Evolutionary conservation across 2,888 invertebrate genomes (phyloP).

Genomic region (Heliconius erato): DNA sequence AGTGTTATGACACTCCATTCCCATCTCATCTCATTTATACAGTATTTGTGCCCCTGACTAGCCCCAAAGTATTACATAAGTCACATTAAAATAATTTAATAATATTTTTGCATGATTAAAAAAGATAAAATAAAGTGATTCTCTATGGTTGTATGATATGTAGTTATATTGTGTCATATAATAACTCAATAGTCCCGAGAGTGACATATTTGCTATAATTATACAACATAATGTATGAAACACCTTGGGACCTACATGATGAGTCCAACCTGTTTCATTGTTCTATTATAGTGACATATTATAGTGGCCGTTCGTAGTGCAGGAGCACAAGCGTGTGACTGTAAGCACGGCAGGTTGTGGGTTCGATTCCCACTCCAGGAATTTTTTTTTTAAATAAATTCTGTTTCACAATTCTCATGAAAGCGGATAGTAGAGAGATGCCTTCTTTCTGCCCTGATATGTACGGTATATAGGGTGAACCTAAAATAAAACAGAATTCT

Average conservation of each 20-base stretch:
- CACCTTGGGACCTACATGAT: slow-evolving; percentile 7
- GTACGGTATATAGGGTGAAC: background rate
- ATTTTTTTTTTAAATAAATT: background rate
- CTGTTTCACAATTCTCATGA: background rate
- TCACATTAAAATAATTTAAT: no score
- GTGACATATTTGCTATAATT: background rate
- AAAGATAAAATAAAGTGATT: no score
- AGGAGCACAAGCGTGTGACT: background rate
- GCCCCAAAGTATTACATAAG: no score
- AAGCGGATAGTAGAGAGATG: background rate
- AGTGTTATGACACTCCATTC: no score
- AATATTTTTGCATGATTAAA: no score
- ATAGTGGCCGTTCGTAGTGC: background rate
- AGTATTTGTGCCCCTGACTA: no score
- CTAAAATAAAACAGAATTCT: background rate
- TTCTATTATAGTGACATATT: background rate
- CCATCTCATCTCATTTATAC: no score
- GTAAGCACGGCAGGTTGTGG: background rate
- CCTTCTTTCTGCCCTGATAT: background rate
- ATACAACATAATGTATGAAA: background rate
- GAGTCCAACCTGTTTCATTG: background rate
- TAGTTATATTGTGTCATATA: background rate
- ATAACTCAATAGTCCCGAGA: background rate
- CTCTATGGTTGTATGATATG: background rate
- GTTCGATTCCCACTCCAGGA: background rate